phyloP scores from a whole-genome alignment of 2,888 invertebrate species.

The Lucinisca nassula region DNA sequence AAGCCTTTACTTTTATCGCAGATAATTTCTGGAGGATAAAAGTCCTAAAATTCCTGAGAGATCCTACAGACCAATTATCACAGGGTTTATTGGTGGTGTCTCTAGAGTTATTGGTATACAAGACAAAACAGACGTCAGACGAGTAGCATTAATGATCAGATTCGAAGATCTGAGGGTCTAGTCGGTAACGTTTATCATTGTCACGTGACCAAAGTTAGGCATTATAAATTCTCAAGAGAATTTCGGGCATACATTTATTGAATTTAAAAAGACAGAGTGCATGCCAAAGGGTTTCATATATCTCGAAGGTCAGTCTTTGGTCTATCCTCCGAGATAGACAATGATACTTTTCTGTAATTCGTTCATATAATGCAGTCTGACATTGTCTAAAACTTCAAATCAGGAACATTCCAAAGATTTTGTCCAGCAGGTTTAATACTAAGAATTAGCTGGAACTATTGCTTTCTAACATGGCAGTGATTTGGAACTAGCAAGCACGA shows the following conservation, averaged over 20 bases:
- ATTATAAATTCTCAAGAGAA: neutral
- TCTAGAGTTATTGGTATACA: neutral
- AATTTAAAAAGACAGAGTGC: slow-evolving; percentile 6
- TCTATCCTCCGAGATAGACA: neutral
- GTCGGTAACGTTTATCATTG: neutral
- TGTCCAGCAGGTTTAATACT: no score
- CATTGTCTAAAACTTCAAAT: no score
- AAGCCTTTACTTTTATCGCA: neutral
- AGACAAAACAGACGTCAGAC: slow-evolving; percentile 5
- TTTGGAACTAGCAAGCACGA: no score
- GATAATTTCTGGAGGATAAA: slow-evolving; percentile 8
- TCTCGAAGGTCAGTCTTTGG: no score
- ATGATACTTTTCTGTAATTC: no score
- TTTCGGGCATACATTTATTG: neutral
- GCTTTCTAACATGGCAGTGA: no score
- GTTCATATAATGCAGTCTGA: no score
- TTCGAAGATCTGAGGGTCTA: neutral
- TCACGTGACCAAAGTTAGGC: neutral
- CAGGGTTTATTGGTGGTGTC: neutral
- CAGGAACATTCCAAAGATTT: no score
- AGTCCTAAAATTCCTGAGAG: neutral
- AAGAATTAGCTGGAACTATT: no score
- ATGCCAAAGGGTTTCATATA: neutral
- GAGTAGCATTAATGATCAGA: neutral
- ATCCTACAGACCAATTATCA: slow-evolving; percentile 3